Evolutionary conservation across 2,888 invertebrate genomes (phyloP).

Genomic region (Odontothrips loti): DNA sequence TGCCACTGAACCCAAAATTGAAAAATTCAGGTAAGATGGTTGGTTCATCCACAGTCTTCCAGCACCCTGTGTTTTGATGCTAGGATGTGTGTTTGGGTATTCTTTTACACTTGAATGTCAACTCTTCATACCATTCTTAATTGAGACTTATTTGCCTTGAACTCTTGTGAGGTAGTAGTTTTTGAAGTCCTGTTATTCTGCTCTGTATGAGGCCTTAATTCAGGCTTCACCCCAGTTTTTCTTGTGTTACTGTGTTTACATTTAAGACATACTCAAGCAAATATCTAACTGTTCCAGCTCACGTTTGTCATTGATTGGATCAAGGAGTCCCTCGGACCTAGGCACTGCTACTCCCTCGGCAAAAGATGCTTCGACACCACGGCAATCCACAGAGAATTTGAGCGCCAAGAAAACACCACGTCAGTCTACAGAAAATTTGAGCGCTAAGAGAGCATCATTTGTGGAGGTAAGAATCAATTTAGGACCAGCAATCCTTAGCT

Average conservation of each 20-base stretch:
- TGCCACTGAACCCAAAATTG: constrained; percentile 38
- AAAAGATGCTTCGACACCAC: neutral
- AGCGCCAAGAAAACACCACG: constrained; percentile 62
- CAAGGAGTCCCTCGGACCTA: constrained; percentile 27
- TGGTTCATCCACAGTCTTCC: too few species aligned
- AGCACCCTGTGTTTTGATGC: constrained; percentile 19
- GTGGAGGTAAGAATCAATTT: constrained; percentile 60
- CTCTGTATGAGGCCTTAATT: too few species aligned
- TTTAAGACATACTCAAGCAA: neutral
- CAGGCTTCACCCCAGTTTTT: too few species aligned
- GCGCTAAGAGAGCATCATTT: constrained; percentile 71
- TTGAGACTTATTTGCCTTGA: neutral
- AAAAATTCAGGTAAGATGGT: neutral
- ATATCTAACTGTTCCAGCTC: constrained; percentile 52
- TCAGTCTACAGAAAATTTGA: neutral
- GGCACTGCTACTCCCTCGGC: neutral
- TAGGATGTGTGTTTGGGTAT: neutral
- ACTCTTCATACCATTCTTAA: neutral
- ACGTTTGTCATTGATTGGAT: constrained; percentile 51
- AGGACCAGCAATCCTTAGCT: too few species aligned
- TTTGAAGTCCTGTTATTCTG: neutral
- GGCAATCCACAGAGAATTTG: neutral
- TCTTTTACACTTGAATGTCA: neutral
- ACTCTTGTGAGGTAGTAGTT: too few species aligned
- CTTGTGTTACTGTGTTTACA: too few species aligned